These are phyloP conservation scores for Galerucella calmariensis DNA, from an alignment of 2,888 invertebrate genomes.

Conservation along the genomic window DNA sequence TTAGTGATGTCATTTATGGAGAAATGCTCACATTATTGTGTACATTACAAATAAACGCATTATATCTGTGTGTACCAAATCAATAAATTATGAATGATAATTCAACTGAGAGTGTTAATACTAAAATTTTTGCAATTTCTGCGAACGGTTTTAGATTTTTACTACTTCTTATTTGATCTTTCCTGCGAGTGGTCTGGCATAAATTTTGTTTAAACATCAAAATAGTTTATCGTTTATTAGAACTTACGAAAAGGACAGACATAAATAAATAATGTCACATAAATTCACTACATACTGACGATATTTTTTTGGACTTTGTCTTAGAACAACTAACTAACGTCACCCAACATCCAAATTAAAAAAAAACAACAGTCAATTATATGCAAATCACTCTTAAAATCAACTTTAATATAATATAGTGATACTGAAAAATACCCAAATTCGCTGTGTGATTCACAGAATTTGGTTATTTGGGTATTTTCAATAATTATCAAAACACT, in stretches of 20 bases:
- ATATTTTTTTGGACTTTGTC: background rate
- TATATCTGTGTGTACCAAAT: slow-evolving; percentile 4
- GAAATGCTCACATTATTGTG: slow-evolving; percentile 13
- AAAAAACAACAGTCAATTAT: background rate
- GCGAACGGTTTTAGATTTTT: background rate
- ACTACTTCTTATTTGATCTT: too few species aligned
- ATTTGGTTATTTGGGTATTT: too few species aligned
- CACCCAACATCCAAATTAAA: background rate
- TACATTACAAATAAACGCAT: slow-evolving; percentile 4
- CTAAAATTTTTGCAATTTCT: background rate
- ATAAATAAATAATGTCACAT: background rate
- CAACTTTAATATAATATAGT: background rate
- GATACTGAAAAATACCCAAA: background rate
- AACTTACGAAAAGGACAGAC: background rate
- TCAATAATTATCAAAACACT: too few species aligned
- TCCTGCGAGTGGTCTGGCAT: too few species aligned
- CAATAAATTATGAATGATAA: slow-evolving; percentile 2
- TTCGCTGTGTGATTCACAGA: too few species aligned
- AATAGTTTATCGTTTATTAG: background rate
- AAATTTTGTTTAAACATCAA: too few species aligned
- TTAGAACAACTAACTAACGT: background rate
- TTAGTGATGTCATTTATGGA: slow-evolving; percentile 12
- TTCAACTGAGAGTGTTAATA: background rate
- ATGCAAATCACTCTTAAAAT: background rate
- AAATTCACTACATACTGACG: background rate